Evolutionary conservation across 1,140 invertebrate species (phyloP).

Genomic region (Popillia japonica): DNA sequence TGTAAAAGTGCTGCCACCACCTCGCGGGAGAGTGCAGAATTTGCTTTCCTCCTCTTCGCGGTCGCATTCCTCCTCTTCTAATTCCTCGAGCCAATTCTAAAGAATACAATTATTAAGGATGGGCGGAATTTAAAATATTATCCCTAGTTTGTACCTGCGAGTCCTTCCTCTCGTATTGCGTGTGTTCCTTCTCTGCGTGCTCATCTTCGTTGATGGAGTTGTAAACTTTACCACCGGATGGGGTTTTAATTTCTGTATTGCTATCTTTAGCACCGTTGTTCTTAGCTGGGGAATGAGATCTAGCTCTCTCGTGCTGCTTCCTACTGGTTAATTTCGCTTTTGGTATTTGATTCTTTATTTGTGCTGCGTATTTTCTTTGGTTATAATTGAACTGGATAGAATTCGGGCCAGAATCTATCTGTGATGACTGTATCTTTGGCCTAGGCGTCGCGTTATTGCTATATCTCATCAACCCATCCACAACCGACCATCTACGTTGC

Average conservation of each 20-base stretch:
- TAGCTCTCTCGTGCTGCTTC: constrained; percentile 52
- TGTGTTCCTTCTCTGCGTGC: constrained; percentile 37
- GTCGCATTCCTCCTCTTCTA: constrained; percentile 57
- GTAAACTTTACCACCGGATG: constrained; percentile 39
- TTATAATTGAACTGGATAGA: constrained; percentile 41
- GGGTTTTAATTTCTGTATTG: constrained; percentile 46
- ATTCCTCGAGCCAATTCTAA: constrained; percentile 56
- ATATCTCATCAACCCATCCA: constrained; percentile 47
- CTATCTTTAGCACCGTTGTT: constrained; percentile 49
- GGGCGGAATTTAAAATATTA: background rate
- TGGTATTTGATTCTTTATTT: constrained; percentile 54
- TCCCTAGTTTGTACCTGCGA: background rate
- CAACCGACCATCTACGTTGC: constrained; percentile 55
- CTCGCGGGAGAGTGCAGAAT: constrained; percentile 62
- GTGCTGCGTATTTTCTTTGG: constrained; percentile 38
- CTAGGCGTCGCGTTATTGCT: constrained; percentile 16
- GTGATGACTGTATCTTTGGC: constrained; percentile 38
- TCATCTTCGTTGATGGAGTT: constrained; percentile 42
- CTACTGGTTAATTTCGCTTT: constrained; percentile 55
- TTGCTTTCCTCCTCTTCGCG: constrained; percentile 60
- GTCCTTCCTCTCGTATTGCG: constrained; percentile 20
- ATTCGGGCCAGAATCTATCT: constrained; percentile 42
- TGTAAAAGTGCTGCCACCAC: constrained; percentile 60
- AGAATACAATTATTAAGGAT: background rate
- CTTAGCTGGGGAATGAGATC: constrained; percentile 57